Base-by-base conservation (phyloP, 2,888 invertebrate genomes). In the Lithophane socia region DNA sequence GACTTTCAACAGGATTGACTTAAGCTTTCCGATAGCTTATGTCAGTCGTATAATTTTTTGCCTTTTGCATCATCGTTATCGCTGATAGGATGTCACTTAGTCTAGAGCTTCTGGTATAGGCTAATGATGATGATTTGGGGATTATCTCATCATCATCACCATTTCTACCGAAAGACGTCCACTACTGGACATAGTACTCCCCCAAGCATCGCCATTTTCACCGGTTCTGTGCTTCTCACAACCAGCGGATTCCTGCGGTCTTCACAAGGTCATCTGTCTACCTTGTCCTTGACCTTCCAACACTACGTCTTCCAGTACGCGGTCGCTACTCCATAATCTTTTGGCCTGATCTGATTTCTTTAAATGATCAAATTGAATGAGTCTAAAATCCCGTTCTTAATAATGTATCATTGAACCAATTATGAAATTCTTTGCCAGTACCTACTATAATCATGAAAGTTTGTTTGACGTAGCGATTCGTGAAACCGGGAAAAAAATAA, bases 361-460 rank as follows among this genome's bases (percentile, higher is more conserved):
- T 56, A 12, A n/a, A n/a, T 58, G 4, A 12, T n/a, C n/a, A n/a
- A 47, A n/a, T 47, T 76, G 12, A 9, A 47, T 29, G 8, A 37
- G 16, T 16, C 10, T 12, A 54, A 37, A 47, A 47, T 24, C 24
- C 21, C 44, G 52, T 18, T 52, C 52, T 8, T n/a, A n/a, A n/a
- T n/a, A n/a, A n/a, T n/a, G n/a, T n/a, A 52, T 47, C 44, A 16
- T 12, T 42, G 18, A 58, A 63, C 16, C 7, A 44, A 61, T 54
- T 54, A 42, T 18, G 18, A 63, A 44, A 66, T 58, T 42, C 4
- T 21, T 63, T 69, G 69, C 65, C 80, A 73, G 16, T n/a, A n/a
- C n/a, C n/a, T n/a, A n/a, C 29, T 70, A 84, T 84, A 13, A 49
- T 52, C 44, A 63, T 63, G 12, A 67, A 58, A 54, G 10, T 58